Conservation (phyloP, 2,888 invertebrate species). For the Drosophila mayaguana region DNA sequence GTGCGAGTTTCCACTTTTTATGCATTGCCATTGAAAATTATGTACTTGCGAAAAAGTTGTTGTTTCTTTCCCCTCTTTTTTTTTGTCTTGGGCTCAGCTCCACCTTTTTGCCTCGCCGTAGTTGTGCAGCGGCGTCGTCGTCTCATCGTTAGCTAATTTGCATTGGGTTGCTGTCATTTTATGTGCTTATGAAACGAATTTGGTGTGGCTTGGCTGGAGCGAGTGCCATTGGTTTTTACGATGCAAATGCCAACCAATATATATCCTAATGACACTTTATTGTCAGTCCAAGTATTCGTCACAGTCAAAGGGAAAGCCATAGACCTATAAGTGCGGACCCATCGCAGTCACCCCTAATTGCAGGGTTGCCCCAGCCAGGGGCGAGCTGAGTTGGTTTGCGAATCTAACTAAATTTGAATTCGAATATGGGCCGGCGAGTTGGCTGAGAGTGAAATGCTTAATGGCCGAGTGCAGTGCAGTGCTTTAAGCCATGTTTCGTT, state of each 20-base stretch:
- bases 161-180: conserved; percentile 72
- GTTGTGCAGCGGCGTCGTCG: conserved; percentile 5
- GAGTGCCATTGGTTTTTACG: conserved; percentile 70
- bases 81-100: conserved; percentile 28
- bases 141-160: conserved; percentile 69
- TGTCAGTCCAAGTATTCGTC: conserved; percentile 70
- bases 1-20: conserved; percentile 38
- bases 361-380: conserved; percentile 15
- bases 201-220: conserved; percentile 52
- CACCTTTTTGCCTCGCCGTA: conserved; percentile 56
- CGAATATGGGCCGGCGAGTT: conserved; percentile 18
- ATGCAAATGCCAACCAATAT: conserved; percentile 67
- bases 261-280: conserved; percentile 71
- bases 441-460: conserved; percentile 28
- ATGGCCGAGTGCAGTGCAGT: neutral
- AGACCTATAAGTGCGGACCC: conserved; percentile 15
- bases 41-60: conserved; percentile 62
- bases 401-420: conserved; percentile 26
- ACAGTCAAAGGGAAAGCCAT: conserved; percentile 56
- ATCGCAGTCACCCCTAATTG: conserved; percentile 56
- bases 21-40: conserved; percentile 63
- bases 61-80: neutral
- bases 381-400: conserved; percentile 4
- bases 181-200: conserved; percentile 81
- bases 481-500: conserved; percentile 25